phyloP scores from a whole-genome alignment of 2,888 invertebrate genomes.

The Seira ritae region DNA sequence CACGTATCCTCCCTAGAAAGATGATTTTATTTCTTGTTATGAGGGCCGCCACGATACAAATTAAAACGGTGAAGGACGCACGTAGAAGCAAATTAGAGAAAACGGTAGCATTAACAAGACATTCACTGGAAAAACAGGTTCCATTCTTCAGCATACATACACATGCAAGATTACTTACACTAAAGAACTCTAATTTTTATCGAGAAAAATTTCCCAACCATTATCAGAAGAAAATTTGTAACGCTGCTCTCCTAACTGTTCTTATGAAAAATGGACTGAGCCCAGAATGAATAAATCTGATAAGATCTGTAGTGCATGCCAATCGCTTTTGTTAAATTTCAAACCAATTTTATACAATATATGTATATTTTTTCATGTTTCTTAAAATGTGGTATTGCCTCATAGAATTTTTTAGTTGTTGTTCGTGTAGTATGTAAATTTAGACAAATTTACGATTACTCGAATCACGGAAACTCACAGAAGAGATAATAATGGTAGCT shows the following conservation, averaged over 20 bases:
- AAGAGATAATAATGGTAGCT: background rate
- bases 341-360: background rate
- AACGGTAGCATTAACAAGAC: constrained; percentile 36
- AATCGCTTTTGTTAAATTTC: background rate
- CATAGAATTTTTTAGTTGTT: background rate
- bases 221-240: constrained; percentile 1
- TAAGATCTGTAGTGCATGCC: background rate
- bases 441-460: constrained; percentile 10
- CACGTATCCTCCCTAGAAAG: background rate
- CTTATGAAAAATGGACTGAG: constrained; percentile 13
- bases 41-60: constrained; percentile 18
- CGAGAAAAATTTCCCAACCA: constrained; percentile 21
- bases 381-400: background rate
- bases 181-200: background rate
- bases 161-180: too few species aligned
- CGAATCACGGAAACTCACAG: constrained; percentile 23
- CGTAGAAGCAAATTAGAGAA: constrained; percentile 33
- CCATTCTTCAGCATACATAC: constrained; percentile 13
- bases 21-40: background rate
- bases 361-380: background rate
- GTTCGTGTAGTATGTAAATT: constrained; percentile 30
- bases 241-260: constrained; percentile 36
- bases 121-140: constrained; percentile 57
- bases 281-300: background rate
- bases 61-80: constrained; percentile 38